Percentiles rank a stretch among this genome's conserved stretches.
phyloP scores from a whole-genome alignment of 1,140 invertebrate genomes.

The Scaptomyza montana region DNA sequence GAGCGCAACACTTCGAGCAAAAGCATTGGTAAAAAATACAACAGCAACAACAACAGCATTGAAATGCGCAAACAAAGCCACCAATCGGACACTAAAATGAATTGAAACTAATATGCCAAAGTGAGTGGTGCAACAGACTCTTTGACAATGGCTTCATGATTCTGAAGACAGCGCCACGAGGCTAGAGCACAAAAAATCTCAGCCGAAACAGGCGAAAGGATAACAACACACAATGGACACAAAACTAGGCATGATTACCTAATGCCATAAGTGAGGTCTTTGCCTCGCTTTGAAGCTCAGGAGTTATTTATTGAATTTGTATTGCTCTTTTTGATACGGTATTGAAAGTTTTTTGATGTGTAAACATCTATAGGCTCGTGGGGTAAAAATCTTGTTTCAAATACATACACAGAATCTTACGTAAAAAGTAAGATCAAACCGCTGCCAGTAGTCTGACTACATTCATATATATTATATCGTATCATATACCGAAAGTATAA shows the following conservation, averaged over 20 bases:
- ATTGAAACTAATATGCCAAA: constrained; percentile 83
- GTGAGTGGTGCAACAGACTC: constrained; percentile 65
- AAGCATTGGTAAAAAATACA: constrained; percentile 22
- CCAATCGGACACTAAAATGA: constrained; percentile 78
- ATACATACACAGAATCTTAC: no score
- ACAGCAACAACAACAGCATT: constrained; percentile 3
- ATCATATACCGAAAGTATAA: no score
- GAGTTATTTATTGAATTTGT: background rate
- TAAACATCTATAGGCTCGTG: no score
- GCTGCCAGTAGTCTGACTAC: no score
- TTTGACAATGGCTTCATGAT: constrained; percentile 74
- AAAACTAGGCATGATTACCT: constrained; percentile 60
- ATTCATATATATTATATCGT: no score
- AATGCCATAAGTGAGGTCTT: constrained; percentile 48
- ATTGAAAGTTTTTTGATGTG: no score
- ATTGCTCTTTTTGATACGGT: background rate
- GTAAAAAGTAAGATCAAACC: no score
- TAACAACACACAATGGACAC: constrained; percentile 51
- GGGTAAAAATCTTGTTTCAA: no score
- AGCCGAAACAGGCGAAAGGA: constrained; percentile 59
- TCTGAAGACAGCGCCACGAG: constrained; percentile 62
- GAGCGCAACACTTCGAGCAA: constrained; percentile 71
- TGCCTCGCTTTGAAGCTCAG: background rate
- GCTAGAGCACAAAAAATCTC: constrained; percentile 13
- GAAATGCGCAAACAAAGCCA: constrained; percentile 71